Evolutionary conservation across 2,888 invertebrate species (phyloP).

Genomic region (Cantharis lateralis): DNA sequence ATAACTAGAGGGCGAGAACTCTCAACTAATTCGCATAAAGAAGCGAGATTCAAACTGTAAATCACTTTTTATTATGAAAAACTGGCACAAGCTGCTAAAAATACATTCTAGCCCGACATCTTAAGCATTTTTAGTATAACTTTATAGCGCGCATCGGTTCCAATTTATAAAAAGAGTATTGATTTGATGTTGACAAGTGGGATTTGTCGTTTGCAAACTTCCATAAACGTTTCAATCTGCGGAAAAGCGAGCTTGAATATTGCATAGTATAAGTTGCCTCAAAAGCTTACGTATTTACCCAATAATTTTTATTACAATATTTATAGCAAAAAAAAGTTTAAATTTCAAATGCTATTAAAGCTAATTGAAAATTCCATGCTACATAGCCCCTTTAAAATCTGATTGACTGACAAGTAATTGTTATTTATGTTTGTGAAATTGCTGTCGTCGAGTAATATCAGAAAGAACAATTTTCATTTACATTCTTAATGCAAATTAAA

Average conservation of each 20-base stretch:
- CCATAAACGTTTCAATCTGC: slow-evolving; percentile 25
- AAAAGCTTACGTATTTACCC: slow-evolving; percentile 9
- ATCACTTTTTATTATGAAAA: slow-evolving; percentile 31
- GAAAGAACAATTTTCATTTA: neutral
- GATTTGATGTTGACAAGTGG: slow-evolving; percentile 29
- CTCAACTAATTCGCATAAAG: slow-evolving; percentile 18
- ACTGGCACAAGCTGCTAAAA: slow-evolving; percentile 28
- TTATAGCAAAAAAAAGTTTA: neutral
- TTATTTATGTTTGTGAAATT: neutral
- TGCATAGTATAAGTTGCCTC: slow-evolving; percentile 9
- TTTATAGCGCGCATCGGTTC: slow-evolving; percentile 28
- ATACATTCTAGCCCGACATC: slow-evolving; percentile 22
- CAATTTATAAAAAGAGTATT: slow-evolving; percentile 28
- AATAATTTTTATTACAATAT: slow-evolving; percentile 11
- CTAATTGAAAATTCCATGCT: neutral
- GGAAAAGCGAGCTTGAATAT: slow-evolving; percentile 17
- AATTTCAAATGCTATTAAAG: neutral
- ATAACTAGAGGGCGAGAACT: slow-evolving; percentile 9
- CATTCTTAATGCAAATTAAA: neutral
- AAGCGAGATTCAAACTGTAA: slow-evolving; percentile 22
- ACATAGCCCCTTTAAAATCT: neutral
- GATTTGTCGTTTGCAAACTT: slow-evolving; percentile 27
- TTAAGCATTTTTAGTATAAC: slow-evolving; percentile 24
- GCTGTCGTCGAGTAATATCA: neutral
- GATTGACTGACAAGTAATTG: neutral